A percentile compares a stretch with the other conserved stretches of the same genome.
Evolutionary conservation across 2,113 vertebrate genomes (phyloP).

Genomic region (Amphiprion percula): DNA sequence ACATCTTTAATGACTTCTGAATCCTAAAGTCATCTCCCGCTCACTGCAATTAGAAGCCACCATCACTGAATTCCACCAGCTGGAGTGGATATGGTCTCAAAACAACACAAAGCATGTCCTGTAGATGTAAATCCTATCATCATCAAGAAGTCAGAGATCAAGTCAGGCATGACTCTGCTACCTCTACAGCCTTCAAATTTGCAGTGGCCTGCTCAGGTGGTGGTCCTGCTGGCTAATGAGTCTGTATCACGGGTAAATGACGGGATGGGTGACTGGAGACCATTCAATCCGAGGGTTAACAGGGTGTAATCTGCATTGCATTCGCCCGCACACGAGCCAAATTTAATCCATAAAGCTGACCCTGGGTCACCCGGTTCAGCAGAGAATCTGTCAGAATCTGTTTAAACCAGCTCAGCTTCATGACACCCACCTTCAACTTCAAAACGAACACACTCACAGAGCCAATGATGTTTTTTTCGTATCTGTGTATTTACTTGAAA

Average conservation of each 20-base stretch:
- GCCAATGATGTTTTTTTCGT: too few relatives aligned
- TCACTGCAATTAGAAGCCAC: too few relatives aligned
- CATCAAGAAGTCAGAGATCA: background rate
- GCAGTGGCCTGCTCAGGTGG: slow-evolving; percentile 28
- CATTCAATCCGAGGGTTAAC: slow-evolving; percentile 45
- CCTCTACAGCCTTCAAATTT: background rate
- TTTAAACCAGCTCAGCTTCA: background rate
- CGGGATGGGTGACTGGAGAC: slow-evolving; percentile 21
- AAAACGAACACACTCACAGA: background rate
- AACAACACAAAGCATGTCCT: background rate
- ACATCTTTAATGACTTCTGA: too few relatives aligned
- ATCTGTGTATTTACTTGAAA: too few relatives aligned
- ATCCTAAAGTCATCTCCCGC: too few relatives aligned
- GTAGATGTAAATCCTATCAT: background rate
- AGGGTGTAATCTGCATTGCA: slow-evolving; percentile 38
- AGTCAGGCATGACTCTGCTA: too few relatives aligned
- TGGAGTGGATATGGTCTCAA: background rate
- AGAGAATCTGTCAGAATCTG: slow-evolving; percentile 23
- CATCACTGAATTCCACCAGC: background rate
- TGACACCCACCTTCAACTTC: background rate
- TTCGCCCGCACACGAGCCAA: background rate
- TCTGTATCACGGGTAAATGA: slow-evolving; percentile 24
- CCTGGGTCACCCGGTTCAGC: slow-evolving; percentile 24
- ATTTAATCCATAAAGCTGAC: slow-evolving; percentile 41
- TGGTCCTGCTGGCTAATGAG: slow-evolving; percentile 28